Evolutionary conservation across 2,888 invertebrate genomes (phyloP).

Genomic region (Drosophila ezoana): DNA sequence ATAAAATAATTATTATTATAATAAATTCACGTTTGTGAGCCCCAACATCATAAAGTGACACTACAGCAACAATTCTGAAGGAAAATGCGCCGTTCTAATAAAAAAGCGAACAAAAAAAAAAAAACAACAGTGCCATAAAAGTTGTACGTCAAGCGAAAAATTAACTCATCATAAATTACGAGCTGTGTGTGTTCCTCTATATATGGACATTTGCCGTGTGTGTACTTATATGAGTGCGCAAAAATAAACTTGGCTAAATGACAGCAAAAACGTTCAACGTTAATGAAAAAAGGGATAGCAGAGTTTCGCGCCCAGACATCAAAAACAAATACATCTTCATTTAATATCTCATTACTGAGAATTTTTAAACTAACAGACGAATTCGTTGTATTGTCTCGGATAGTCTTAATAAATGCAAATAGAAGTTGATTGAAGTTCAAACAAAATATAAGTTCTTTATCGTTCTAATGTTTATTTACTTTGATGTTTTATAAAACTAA

Average conservation of each 20-base stretch:
- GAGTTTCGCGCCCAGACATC: not conserved
- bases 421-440: no score
- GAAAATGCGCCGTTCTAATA: slow-evolving; percentile 55
- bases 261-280: slow-evolving; percentile 1
- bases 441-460: no score
- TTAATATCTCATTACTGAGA: no score
- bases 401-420: no score
- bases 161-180: slow-evolving; percentile 68
- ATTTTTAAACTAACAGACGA: no score
- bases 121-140: slow-evolving; percentile 58
- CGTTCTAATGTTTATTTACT: no score
- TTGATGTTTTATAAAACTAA: no score
- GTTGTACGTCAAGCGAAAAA: slow-evolving; percentile 47
- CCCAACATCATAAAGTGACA: slow-evolving; percentile 24
- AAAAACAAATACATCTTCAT: not conserved
- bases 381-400: no score
- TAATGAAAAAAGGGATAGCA: slow-evolving; percentile 6
- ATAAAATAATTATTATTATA: slow-evolving; percentile 43
- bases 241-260: slow-evolving; percentile 18
- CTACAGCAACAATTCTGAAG: slow-evolving; percentile 43
- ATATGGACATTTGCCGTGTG: slow-evolving; percentile 5
- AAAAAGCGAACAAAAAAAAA: slow-evolving; percentile 33
- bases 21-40: slow-evolving; percentile 12
- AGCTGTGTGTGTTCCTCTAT: slow-evolving; percentile 29
- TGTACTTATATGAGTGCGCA: slow-evolving; percentile 11